Evolutionary conservation across 35 echinoderm and acorn worm species (phyloP).

Genomic region (Chiridota heheva): DNA sequence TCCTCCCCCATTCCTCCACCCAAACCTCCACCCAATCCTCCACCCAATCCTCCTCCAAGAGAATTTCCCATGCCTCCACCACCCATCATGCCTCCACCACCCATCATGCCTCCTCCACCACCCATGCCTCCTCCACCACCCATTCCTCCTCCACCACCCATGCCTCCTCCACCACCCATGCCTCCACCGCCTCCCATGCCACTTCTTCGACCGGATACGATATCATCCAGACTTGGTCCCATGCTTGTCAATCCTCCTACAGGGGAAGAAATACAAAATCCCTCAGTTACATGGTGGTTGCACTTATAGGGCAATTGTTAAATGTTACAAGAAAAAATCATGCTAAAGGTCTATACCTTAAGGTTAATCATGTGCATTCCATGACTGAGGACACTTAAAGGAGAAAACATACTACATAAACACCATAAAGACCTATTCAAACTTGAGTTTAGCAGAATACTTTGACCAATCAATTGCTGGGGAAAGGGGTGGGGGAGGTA

Average conservation of each 20-base stretch:
- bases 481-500: no score
- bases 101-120: conserved; percentile 21
- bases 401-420: no score
- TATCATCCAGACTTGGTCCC: conserved; percentile 74
- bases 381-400: no score
- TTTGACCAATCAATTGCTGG: no score
- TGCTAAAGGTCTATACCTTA: no score
- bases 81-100: conserved; percentile 18
- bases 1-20: no score
- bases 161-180: not conserved
- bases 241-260: conserved; percentile 71
- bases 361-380: no score
- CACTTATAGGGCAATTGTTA: no score
- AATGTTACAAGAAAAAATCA: no score
- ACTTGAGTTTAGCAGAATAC: no score
- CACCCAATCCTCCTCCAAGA: conserved; percentile 2
- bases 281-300: no score
- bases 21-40: not conserved
- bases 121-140: conserved; percentile 43
- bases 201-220: conserved; percentile 31
- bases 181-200: conserved; percentile 35
- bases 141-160: conserved; percentile 12
- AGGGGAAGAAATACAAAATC: conserved; percentile 5
- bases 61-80: conserved; percentile 47
- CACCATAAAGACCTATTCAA: no score